phyloP scores from a whole-genome alignment of 2,888 invertebrate species.

The Tetrapedia diversipes region DNA sequence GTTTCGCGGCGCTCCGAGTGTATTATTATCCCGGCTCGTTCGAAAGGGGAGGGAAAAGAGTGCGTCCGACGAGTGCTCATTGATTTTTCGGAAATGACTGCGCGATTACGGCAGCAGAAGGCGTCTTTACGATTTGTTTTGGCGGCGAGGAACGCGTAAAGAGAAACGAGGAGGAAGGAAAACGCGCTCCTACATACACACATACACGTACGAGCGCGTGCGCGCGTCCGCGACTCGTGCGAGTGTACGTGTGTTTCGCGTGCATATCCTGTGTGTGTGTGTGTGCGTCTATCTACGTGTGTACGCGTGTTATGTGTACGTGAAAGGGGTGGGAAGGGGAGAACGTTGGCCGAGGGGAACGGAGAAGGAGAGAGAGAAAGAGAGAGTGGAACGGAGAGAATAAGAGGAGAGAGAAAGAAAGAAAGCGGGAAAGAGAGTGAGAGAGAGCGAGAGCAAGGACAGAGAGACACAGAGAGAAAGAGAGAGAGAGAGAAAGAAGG shows the following conservation, averaged over 20 bases:
- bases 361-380: slow-evolving; percentile 38
- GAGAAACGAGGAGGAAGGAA: slow-evolving; percentile 52
- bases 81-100: slow-evolving; percentile 70
- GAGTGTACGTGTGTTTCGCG: neutral
- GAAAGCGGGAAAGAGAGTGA: slow-evolving; percentile 30
- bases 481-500: slow-evolving; percentile 50
- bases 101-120: slow-evolving; percentile 65
- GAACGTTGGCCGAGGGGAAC: slow-evolving; percentile 44
- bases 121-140: slow-evolving; percentile 80
- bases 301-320: too few species aligned
- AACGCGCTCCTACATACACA: too few species aligned
- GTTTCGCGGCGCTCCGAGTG: slow-evolving; percentile 12
- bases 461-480: too few species aligned
- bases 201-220: neutral
- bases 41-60: slow-evolving; percentile 1
- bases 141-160: slow-evolving; percentile 71
- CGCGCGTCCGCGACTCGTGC: neutral
- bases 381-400: slow-evolving; percentile 38
- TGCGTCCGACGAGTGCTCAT: slow-evolving; percentile 49
- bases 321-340: slow-evolving; percentile 20
- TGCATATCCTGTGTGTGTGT: too few species aligned
- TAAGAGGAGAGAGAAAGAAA: slow-evolving; percentile 39
- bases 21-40: slow-evolving; percentile 16
- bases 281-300: too few species aligned
- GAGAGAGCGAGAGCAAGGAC: too few species aligned